Percentiles rank a stretch among this genome's conserved stretches.
These are phyloP conservation scores for Pseudococcus longispinus DNA, from an alignment of 2,888 invertebrate species.

Conservation along the genomic window DNA sequence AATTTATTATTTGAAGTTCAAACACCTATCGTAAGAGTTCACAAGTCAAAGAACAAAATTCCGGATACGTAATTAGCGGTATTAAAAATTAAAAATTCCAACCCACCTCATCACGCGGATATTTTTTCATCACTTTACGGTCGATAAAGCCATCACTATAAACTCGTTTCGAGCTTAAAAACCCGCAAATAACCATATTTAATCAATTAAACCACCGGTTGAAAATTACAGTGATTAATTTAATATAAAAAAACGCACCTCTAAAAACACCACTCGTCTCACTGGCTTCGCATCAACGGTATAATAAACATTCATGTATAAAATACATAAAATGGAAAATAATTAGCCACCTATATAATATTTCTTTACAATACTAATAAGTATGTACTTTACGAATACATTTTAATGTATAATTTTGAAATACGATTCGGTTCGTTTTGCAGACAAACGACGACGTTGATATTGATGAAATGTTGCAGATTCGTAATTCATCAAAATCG, in stretches of 20 bases:
- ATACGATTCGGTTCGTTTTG: background rate
- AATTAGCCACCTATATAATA: background rate
- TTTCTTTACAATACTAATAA: background rate
- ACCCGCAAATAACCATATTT: background rate
- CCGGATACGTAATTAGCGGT: background rate
- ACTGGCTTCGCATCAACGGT: background rate
- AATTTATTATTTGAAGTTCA: conserved; percentile 10
- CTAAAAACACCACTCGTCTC: background rate
- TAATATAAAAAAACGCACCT: background rate
- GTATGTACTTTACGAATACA: background rate
- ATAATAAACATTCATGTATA: background rate
- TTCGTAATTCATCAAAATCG: background rate
- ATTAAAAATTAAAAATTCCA: background rate
- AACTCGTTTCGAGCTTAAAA: background rate
- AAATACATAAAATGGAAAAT: background rate
- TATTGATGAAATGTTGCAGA: background rate
- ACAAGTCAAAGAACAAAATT: conserved; percentile 8
- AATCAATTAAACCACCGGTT: background rate
- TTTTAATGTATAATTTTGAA: background rate
- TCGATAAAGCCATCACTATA: background rate
- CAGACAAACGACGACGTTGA: background rate
- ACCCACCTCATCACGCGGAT: background rate
- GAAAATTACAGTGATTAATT: conserved; percentile 35
- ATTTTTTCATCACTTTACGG: background rate
- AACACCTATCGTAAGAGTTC: background rate